Evolutionary conservation across 2,797 vertebrate species (phyloP).

Genomic region (Myripristis jacobus): DNA sequence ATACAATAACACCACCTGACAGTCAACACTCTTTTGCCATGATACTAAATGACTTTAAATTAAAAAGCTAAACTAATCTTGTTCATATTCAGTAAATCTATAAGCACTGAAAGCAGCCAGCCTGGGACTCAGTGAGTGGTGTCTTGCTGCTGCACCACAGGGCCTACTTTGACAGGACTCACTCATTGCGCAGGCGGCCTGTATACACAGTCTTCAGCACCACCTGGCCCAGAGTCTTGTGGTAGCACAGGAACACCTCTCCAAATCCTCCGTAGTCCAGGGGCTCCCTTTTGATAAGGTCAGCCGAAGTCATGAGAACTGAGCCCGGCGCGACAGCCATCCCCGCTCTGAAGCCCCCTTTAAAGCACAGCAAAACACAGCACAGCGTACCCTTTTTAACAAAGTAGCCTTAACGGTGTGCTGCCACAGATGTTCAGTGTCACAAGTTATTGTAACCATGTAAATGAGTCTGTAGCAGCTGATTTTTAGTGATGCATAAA

Average conservation of each 20-base stretch:
- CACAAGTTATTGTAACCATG: background rate
- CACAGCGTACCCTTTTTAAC: too few species aligned
- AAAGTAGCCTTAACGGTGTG: background rate
- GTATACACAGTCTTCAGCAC: constrained; percentile 94
- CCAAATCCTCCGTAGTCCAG: constrained; percentile 93
- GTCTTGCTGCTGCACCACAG: too few species aligned
- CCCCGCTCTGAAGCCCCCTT: constrained; percentile 24
- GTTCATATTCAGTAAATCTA: too few species aligned
- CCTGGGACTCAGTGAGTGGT: too few species aligned
- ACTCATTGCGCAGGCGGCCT: constrained; percentile 88
- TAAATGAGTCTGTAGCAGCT: too few species aligned
- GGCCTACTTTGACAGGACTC: constrained; percentile 78
- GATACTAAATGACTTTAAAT: too few species aligned
- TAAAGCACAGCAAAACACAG: too few species aligned
- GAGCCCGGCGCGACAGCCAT: constrained; percentile 84
- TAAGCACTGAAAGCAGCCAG: too few species aligned
- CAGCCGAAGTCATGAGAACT: constrained; percentile 86
- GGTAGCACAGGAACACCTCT: constrained; percentile 90
- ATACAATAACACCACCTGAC: too few species aligned
- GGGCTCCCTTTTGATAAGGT: constrained; percentile 83
- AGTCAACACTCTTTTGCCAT: too few species aligned
- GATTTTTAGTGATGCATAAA: too few species aligned
- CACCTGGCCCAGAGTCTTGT: constrained; percentile 89
- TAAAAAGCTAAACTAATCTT: too few species aligned
- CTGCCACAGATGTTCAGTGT: background rate